Conservation (phyloP, 2,797 vertebrate species). For the Spatula versicolor region DNA sequence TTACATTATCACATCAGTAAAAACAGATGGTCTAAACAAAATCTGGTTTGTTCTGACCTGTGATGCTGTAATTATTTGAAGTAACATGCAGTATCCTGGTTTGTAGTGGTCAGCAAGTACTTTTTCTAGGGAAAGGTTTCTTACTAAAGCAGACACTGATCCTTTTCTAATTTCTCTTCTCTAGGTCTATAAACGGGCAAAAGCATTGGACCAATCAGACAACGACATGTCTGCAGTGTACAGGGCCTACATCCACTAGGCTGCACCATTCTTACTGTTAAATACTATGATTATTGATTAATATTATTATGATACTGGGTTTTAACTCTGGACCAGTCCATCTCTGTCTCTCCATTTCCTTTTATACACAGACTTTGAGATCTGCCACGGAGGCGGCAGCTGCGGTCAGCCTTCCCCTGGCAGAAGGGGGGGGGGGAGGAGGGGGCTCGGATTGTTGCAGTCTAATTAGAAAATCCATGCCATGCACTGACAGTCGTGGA, state of each 20-base stretch:
- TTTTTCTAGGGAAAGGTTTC: neutral
- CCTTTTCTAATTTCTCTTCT: slow-evolving; percentile 34
- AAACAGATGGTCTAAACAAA: neutral
- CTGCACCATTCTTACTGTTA: slow-evolving; percentile 69
- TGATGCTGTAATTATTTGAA: neutral
- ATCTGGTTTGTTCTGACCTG: neutral
- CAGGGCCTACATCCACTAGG: slow-evolving; percentile 98
- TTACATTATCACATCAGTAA: neutral
- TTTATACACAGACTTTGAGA: slow-evolving; percentile 81
- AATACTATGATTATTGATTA: slow-evolving; percentile 76
- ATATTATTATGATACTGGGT: slow-evolving; percentile 79
- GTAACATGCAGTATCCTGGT: neutral
- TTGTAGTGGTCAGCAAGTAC: neutral
- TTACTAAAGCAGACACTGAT: neutral
- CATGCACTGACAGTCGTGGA: slow-evolving; percentile 65
- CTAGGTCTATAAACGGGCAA: slow-evolving; percentile 98
- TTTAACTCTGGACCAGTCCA: slow-evolving; percentile 87
- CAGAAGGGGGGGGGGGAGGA: slow-evolving; percentile 59
- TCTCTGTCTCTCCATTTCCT: slow-evolving; percentile 82
- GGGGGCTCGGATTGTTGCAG: slow-evolving; percentile 42
- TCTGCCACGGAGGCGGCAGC: slow-evolving; percentile 76
- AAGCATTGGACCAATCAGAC: slow-evolving; percentile 99
- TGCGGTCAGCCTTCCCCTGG: slow-evolving; percentile 70
- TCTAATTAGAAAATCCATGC: slow-evolving; percentile 68
- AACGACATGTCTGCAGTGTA: slow-evolving; percentile 99